Percentiles rank a stretch among this genome's conserved stretches.
These are phyloP conservation scores for Porites rus DNA, from an alignment of 92 coral and sea anemone genomes.

Conservation along the genomic window DNA sequence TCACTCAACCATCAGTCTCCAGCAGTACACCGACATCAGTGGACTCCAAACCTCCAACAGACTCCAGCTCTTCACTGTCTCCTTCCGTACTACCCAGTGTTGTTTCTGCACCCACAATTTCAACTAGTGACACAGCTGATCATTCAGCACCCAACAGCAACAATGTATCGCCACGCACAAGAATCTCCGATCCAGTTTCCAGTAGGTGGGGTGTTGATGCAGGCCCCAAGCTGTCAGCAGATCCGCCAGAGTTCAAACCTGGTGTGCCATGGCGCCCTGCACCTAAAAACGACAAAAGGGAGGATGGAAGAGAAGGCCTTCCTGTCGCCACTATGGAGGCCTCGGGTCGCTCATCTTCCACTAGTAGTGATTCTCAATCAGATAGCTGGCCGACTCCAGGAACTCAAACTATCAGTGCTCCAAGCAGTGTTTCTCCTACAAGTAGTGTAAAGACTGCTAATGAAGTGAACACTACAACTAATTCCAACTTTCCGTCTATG, in stretches of 20 bases:
- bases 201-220: slow-evolving; percentile 99
- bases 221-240: slow-evolving; percentile 95
- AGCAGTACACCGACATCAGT: slow-evolving; percentile 20
- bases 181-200: slow-evolving; percentile 94
- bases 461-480: slow-evolving; percentile 22
- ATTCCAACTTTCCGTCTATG: slow-evolving; percentile 39
- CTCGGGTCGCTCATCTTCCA: slow-evolving; percentile 25
- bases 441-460: slow-evolving; percentile 13
- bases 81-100: slow-evolving; percentile 31
- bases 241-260: slow-evolving; percentile 98
- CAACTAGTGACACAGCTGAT: slow-evolving; percentile 44
- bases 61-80: slow-evolving; percentile 27
- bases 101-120: slow-evolving; percentile 60
- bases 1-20: slow-evolving; percentile 36
- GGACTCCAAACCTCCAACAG: slow-evolving; percentile 56
- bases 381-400: slow-evolving; percentile 33
- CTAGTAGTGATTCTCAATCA: slow-evolving; percentile 39
- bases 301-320: slow-evolving; percentile 48
- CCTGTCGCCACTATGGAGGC: slow-evolving; percentile 21
- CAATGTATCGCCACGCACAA: slow-evolving; percentile 73
- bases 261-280: slow-evolving; percentile 99
- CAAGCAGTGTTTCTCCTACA: slow-evolving; percentile 20
- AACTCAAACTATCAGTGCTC: slow-evolving; percentile 12
- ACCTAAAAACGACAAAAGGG: slow-evolving; percentile 54
- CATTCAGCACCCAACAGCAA: slow-evolving; percentile 40